Evolutionary conservation across 2,888 invertebrate genomes (phyloP).

Genomic region (Harmothoe impar): DNA sequence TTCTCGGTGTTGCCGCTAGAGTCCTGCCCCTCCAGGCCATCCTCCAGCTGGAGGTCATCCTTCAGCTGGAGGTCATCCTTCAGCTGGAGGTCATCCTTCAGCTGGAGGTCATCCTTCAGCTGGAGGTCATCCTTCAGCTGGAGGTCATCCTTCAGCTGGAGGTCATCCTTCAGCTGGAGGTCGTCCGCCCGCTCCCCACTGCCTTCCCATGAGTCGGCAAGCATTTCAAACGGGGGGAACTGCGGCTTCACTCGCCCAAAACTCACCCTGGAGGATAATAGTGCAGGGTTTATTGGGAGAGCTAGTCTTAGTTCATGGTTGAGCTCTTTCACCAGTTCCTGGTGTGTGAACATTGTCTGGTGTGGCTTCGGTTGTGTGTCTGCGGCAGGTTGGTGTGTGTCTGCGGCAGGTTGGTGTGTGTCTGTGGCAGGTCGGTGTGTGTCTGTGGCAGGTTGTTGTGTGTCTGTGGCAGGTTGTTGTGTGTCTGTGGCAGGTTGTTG

Average conservation of each 20-base stretch:
- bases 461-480: background rate
- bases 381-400: no score
- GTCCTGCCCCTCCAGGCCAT: background rate
- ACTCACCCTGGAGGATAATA: slow-evolving; percentile 14
- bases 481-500: background rate
- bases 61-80: background rate
- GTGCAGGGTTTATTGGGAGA: background rate
- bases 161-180: no score
- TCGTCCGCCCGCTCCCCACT: no score
- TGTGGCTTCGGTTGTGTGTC: background rate
- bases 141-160: background rate
- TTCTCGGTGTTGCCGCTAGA: background rate
- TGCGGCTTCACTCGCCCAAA: background rate
- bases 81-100: no score
- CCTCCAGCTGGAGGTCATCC: background rate
- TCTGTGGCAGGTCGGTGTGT: background rate
- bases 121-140: no score
- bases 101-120: no score
- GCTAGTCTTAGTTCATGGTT: background rate
- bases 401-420: no score
- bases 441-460: background rate
- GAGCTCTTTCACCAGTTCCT: background rate
- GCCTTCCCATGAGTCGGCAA: background rate
- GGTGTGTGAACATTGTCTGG: background rate
- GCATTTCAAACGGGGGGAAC: background rate